Evolutionary conservation across 2,888 invertebrate genomes (phyloP).

Genomic region (Calameuta idolon): DNA sequence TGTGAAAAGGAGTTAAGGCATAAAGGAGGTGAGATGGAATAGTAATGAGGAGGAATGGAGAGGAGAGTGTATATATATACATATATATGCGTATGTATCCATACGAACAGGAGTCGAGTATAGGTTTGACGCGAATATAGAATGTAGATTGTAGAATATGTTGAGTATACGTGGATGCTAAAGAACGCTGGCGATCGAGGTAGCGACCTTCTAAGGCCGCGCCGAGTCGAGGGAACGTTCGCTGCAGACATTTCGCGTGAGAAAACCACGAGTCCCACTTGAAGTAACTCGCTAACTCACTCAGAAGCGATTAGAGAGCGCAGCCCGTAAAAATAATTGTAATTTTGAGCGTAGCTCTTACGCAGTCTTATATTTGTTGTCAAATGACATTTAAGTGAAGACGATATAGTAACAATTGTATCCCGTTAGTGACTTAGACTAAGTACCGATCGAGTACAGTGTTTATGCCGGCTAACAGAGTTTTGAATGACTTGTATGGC

Average conservation of each 20-base stretch:
- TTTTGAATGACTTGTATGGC: not conserved
- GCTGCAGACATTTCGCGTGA: not conserved
- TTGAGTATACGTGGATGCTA: constrained; percentile 47
- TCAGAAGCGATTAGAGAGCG: not conserved
- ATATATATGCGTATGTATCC: not conserved
- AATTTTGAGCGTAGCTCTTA: not conserved
- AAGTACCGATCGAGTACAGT: not conserved
- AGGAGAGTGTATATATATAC: not conserved
- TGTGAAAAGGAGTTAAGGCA: not conserved
- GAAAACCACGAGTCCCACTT: not conserved
- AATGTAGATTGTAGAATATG: constrained; percentile 7
- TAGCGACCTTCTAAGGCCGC: constrained; percentile 63
- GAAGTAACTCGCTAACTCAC: not conserved
- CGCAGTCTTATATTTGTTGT: not conserved
- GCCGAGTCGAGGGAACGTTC: constrained; percentile 36
- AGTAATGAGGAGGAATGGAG: not conserved
- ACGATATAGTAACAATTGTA: not conserved
- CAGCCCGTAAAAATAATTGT: not conserved
- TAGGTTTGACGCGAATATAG: constrained; percentile 18
- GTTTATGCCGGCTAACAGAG: not conserved
- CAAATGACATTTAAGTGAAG: not conserved
- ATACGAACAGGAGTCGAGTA: not conserved
- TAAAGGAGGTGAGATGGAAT: not conserved
- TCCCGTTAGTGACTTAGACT: not conserved
- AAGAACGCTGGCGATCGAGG: constrained; percentile 59